A percentile compares a stretch with the other conserved stretches of the same genome.
Evolutionary conservation across 2,888 invertebrate species (phyloP).

Genomic region (Chorisops tibialis): DNA sequence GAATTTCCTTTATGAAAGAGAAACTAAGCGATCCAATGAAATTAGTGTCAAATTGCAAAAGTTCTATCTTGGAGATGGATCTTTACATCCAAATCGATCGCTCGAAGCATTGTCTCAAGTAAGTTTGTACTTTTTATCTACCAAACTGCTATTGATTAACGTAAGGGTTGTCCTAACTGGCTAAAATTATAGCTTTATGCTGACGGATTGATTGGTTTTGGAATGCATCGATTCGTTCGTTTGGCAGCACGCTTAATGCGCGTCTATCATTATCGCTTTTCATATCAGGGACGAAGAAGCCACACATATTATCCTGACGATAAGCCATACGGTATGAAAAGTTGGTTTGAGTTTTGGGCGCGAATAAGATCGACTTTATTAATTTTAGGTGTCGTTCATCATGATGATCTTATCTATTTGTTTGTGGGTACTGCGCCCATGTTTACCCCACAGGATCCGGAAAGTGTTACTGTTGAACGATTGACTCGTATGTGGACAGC

Average conservation of each 20-base stretch:
- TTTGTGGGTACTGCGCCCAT: slow-evolving; percentile 46
- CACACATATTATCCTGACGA: slow-evolving; percentile 53
- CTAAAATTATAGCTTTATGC: slow-evolving; percentile 51
- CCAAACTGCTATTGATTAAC: background rate
- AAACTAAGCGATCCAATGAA: slow-evolving; percentile 50
- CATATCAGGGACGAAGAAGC: slow-evolving; percentile 61
- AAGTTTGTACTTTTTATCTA: background rate
- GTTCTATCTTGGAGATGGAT: slow-evolving; percentile 41
- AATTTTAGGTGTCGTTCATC: slow-evolving; percentile 51
- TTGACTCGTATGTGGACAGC: slow-evolving; percentile 52
- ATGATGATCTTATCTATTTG: slow-evolving; percentile 54
- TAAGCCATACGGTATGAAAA: slow-evolving; percentile 52
- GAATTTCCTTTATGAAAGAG: slow-evolving; percentile 57
- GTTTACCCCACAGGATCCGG: slow-evolving; percentile 48
- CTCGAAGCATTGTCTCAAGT: slow-evolving; percentile 38
- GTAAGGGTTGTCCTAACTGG: background rate
- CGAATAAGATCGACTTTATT: slow-evolving; percentile 45
- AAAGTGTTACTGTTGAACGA: slow-evolving; percentile 49
- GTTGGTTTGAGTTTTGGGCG: background rate
- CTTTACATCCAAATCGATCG: slow-evolving; percentile 50
- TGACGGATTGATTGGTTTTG: slow-evolving; percentile 59
- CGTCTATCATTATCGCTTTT: slow-evolving; percentile 61
- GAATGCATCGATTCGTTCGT: slow-evolving; percentile 58
- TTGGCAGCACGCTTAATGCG: slow-evolving; percentile 56
- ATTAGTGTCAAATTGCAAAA: slow-evolving; percentile 53